Evolutionary conservation across 2,888 invertebrate genomes (phyloP).

Genomic region (Sphaerophoria rueppellii): DNA sequence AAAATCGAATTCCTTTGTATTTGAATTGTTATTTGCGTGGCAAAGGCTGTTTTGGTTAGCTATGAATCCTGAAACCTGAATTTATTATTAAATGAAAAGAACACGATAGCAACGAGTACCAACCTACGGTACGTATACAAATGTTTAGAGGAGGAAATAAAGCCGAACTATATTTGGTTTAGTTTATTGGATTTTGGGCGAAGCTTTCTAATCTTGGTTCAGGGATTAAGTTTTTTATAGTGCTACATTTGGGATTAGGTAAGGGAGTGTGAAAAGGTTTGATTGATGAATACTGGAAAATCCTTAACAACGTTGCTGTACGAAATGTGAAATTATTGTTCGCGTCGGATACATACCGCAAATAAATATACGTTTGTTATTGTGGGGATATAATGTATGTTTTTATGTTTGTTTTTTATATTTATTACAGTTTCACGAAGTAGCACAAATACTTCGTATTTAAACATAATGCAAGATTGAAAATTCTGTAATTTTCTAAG

Average conservation of each 20-base stretch:
- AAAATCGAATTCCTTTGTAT: constrained; percentile 9
- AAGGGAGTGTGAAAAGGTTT: not conserved
- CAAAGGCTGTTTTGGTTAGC: constrained; percentile 13
- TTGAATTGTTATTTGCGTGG: not conserved
- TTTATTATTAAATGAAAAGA: not conserved
- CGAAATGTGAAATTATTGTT: not conserved
- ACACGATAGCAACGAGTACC: not conserved
- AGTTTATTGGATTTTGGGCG: constrained; percentile 17
- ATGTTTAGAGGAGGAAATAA: not conserved
- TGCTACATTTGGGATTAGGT: not conserved
- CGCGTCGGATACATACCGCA: not conserved
- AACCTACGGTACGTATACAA: not conserved
- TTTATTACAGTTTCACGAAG: too few relatives aligned
- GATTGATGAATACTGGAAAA: constrained; percentile 24
- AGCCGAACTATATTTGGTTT: not conserved
- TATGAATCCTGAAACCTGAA: constrained; percentile 11
- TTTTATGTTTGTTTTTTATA: not conserved
- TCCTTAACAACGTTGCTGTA: not conserved
- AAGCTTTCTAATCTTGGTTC: not conserved
- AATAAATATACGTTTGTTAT: not conserved
- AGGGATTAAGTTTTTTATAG: not conserved
- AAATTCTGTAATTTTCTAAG: too few relatives aligned
- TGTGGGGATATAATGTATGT: not conserved
- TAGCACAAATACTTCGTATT: too few relatives aligned
- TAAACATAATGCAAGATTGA: too few relatives aligned